phyloP scores from a whole-genome alignment of 2,113 vertebrate species.

The Psilopsiagon aymara region DNA sequence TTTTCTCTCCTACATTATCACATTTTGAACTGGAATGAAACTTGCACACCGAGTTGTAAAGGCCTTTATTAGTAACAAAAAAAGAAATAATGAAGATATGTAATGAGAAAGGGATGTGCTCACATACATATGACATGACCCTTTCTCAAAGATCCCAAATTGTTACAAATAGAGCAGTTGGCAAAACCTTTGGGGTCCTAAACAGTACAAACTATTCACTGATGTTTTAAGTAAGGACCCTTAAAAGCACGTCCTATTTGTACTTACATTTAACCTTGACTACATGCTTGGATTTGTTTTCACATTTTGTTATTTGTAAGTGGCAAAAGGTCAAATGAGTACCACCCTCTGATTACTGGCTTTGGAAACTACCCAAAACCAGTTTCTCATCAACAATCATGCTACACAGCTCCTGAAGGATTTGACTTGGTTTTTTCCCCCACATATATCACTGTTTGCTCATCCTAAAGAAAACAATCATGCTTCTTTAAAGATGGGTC shows the following conservation, averaged over 20 bases:
- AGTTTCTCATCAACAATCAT: neutral
- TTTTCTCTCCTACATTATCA: neutral
- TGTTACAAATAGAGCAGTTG: neutral
- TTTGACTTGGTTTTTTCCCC: neutral
- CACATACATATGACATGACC: neutral
- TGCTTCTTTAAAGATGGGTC: accelerated
- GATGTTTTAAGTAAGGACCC: neutral
- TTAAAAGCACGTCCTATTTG: neutral
- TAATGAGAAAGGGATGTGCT: neutral
- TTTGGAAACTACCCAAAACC: neutral
- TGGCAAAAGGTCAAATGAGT: neutral
- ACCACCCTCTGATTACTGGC: neutral
- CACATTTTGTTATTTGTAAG: neutral
- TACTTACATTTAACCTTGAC: neutral
- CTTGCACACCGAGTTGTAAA: neutral
- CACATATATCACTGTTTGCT: neutral
- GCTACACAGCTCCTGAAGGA: accelerated
- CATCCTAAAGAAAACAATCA: neutral
- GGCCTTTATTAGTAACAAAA: neutral
- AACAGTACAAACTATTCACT: neutral
- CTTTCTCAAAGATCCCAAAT: neutral
- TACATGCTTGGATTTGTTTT: neutral
- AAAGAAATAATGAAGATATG: neutral
- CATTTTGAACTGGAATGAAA: neutral
- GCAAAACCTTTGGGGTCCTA: neutral